These are phyloP conservation scores for Nomada lathburiana DNA, from an alignment of 2,888 invertebrate species.

Conservation along the genomic window DNA sequence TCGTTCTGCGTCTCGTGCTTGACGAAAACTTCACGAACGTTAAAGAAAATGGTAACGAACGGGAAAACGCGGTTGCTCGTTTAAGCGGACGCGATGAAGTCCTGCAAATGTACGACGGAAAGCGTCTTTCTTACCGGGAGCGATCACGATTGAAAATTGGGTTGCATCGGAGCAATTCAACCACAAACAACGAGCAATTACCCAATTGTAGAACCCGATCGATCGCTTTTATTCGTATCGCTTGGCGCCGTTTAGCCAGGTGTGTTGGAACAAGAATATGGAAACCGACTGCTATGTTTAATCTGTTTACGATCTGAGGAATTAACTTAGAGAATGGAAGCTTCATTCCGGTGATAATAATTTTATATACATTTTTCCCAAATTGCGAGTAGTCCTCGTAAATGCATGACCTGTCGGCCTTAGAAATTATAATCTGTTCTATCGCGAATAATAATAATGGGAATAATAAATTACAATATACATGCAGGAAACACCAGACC, in stretches of 20 bases:
- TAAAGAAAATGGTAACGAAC: neutral
- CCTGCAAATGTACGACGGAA: slow-evolving; percentile 5
- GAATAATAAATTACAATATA: no score
- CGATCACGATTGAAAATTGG: slow-evolving; percentile 54
- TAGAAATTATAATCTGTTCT: no score
- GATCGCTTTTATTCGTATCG: slow-evolving; percentile 18
- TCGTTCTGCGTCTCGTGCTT: neutral
- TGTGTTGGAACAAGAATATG: neutral
- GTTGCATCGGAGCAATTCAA: slow-evolving; percentile 29
- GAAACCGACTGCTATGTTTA: neutral
- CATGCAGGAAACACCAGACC: no score
- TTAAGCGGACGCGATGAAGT: slow-evolving; percentile 20
- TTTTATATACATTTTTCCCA: no score
- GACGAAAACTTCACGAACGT: neutral
- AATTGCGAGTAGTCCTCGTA: no score
- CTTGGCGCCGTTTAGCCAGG: neutral
- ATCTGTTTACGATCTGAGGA: neutral
- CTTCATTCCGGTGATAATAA: no score
- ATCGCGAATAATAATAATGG: no score
- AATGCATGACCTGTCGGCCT: no score
- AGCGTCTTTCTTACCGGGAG: slow-evolving; percentile 11
- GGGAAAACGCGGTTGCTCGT: neutral
- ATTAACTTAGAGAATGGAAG: neutral
- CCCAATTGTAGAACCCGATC: slow-evolving; percentile 15
- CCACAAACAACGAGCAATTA: slow-evolving; percentile 17